These are phyloP conservation scores for Zaprionus gabonicus DNA, from an alignment of 1,140 invertebrate genomes.

Conservation along the genomic window DNA sequence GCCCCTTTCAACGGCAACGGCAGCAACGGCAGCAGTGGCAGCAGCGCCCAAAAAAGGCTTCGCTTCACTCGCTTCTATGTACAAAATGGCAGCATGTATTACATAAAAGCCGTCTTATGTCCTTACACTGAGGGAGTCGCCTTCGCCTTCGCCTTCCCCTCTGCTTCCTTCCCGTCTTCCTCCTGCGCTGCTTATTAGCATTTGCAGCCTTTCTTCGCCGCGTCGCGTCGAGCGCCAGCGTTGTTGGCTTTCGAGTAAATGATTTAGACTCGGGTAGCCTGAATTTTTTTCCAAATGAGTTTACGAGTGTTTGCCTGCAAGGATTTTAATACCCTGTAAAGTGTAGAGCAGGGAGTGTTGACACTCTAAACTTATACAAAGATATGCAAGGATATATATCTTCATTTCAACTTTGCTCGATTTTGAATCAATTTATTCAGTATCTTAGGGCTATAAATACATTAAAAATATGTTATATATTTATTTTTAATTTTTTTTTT, in stretches of 20 bases:
- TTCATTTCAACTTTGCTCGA: too few species aligned
- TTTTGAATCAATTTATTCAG: too few species aligned
- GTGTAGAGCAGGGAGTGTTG: neutral
- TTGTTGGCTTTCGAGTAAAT: conserved; percentile 70
- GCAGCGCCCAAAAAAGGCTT: conserved; percentile 69
- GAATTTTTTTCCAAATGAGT: conserved; percentile 72
- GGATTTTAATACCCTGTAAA: conserved; percentile 40
- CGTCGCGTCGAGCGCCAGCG: conserved; percentile 15
- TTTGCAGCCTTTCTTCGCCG: conserved; percentile 75
- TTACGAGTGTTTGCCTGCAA: conserved; percentile 79
- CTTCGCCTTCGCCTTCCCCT: neutral
- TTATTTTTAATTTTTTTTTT: too few species aligned
- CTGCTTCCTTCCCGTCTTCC: neutral
- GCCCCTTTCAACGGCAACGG: conserved; percentile 73
- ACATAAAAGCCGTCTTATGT: conserved; percentile 76
- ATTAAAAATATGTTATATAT: too few species aligned
- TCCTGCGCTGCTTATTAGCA: conserved; percentile 73
- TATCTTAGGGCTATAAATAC: too few species aligned
- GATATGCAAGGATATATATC: too few species aligned
- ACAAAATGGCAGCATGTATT: conserved; percentile 74
- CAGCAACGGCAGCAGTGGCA: neutral
- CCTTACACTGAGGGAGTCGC: conserved; percentile 54
- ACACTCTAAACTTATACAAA: neutral
- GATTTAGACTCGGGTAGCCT: conserved; percentile 65
- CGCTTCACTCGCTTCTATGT: conserved; percentile 53